These are phyloP conservation scores for Hestina assimilis DNA, from an alignment of 1,140 invertebrate species.

Conservation along the genomic window DNA sequence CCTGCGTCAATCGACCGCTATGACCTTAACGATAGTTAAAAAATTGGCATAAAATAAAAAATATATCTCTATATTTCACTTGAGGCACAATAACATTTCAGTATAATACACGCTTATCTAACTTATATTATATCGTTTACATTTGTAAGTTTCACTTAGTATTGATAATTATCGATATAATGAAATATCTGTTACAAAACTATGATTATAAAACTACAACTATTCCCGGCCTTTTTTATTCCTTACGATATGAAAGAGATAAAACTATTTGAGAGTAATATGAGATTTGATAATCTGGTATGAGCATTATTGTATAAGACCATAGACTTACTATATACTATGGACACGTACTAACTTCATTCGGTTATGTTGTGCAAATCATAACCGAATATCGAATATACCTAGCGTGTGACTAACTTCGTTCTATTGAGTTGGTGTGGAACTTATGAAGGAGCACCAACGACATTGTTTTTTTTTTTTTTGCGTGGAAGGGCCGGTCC, in stretches of 20 bases:
- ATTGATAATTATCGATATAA: conserved; percentile 6
- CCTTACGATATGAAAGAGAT: background rate
- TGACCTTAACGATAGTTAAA: conserved; percentile 44
- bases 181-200: background rate
- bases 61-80: conserved; percentile 50
- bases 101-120: conserved; percentile 43
- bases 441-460: too few relatives aligned
- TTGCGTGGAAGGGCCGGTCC: too few relatives aligned
- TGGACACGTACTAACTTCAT: too few relatives aligned
- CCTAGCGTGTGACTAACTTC: too few relatives aligned
- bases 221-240: conserved; percentile 5
- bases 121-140: conserved; percentile 31
- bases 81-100: conserved; percentile 54
- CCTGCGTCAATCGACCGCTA: conserved; percentile 32
- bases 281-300: background rate
- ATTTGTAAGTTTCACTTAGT: conserved; percentile 37
- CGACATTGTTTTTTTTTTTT: too few relatives aligned
- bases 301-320: conserved; percentile 7
- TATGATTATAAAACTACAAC: background rate
- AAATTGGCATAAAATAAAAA: conserved; percentile 61
- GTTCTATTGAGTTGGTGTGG: too few relatives aligned
- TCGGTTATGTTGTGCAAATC: too few relatives aligned
- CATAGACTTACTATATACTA: too few relatives aligned
- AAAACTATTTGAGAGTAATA: too few relatives aligned
- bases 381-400: too few relatives aligned